phyloP scores from a whole-genome alignment of 2,888 invertebrate species.

The Drosophila eohydei region DNA sequence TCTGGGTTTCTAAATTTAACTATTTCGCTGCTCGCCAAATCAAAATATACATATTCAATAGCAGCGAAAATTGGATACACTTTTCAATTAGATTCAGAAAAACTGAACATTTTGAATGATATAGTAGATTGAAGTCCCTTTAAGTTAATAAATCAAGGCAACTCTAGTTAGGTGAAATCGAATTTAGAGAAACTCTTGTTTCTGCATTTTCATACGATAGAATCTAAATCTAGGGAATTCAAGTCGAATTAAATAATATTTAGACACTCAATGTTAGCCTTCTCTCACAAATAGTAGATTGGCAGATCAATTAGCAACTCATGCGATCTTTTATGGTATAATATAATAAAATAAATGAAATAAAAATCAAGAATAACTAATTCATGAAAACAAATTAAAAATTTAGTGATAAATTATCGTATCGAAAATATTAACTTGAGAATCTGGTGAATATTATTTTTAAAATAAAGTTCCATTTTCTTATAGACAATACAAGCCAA shows the following conservation, averaged over 20 bases:
- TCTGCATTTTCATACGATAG: neutral
- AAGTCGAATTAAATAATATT: neutral
- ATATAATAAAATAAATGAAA: too few species aligned
- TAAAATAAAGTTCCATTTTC: too few species aligned
- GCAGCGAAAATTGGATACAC: slow-evolving; percentile 18
- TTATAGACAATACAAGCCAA: too few species aligned
- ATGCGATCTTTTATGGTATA: too few species aligned
- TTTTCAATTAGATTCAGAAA: neutral
- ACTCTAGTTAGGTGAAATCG: too few species aligned
- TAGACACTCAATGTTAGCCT: too few species aligned
- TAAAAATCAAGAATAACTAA: too few species aligned
- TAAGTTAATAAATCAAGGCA: too few species aligned
- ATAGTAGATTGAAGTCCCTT: neutral
- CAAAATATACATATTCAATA: neutral
- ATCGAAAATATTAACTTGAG: too few species aligned
- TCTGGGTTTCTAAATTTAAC: slow-evolving; percentile 46
- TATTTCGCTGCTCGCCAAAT: slow-evolving; percentile 40
- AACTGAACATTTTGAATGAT: neutral
- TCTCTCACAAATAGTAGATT: neutral
- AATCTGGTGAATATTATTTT: too few species aligned
- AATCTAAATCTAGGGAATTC: neutral
- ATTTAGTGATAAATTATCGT: too few species aligned
- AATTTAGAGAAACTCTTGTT: neutral
- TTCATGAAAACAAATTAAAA: too few species aligned
- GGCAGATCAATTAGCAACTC: neutral